A percentile compares a stretch with the other conserved stretches of the same genome.
These are phyloP conservation scores for Crax fasciolata DNA, from an alignment of 2,797 vertebrate species.

Conservation along the genomic window DNA sequence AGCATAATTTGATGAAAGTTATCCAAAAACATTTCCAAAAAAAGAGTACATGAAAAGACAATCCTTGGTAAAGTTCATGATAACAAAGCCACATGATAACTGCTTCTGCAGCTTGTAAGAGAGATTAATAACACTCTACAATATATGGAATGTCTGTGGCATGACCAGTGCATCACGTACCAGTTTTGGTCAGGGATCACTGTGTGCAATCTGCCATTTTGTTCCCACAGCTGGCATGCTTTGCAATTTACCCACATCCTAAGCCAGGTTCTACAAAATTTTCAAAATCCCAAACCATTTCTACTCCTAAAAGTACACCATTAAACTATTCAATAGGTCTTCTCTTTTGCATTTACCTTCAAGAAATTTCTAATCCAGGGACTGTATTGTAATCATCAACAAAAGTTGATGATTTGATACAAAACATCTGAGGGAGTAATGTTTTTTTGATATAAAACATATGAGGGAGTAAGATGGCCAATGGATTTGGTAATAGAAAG, in stretches of 20 bases:
- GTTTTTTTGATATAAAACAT: no score
- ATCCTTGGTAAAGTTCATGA: neutral
- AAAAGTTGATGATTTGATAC: no score
- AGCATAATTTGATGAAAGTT: neutral
- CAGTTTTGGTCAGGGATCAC: neutral
- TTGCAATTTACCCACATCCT: neutral
- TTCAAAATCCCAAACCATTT: neutral
- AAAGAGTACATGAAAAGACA: neutral
- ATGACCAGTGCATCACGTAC: neutral
- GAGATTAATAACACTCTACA: fast-evolving
- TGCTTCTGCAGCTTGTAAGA: neutral
- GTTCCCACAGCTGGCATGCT: neutral
- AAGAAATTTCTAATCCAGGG: neutral
- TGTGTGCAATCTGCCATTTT: neutral
- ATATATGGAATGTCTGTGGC: neutral
- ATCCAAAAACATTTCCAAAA: neutral
- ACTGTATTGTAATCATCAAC: neutral
- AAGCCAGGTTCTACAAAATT: neutral
- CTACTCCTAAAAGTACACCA: neutral
- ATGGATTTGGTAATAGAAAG: neutral
- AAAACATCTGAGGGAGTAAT: no score
- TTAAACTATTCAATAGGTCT: neutral
- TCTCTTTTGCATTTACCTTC: neutral
- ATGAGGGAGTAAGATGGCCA: neutral
- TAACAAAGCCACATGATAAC: neutral